Base-by-base conservation (phyloP, 2,113 vertebrate species). In the Stictonetta naevosa region DNA sequence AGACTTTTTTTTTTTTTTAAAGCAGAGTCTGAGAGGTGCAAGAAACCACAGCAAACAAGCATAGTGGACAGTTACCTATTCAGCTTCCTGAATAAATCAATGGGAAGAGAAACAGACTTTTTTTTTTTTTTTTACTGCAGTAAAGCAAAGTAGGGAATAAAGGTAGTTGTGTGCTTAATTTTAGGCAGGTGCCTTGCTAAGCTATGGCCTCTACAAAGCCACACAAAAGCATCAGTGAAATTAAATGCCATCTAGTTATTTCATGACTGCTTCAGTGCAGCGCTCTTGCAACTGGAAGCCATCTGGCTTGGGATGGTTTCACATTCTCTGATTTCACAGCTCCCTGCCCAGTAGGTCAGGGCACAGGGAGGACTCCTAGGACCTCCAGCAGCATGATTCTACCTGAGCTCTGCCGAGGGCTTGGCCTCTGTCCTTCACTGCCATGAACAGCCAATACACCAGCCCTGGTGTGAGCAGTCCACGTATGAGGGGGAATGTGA, bases 141-240 rank as follows among this genome's bases (percentile, higher is more conserved):
- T n/a, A 82, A 86, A 68, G 82, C 53, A 89, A 69, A 83, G 73
- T 52, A 75, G 36, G 26, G 33, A 71, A 93, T 0, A 93, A 90
- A 83, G 18, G 52, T 11, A 71, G 60, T 1, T 79, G 19, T 44
- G 42, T 86, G 36, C 38, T 68, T 88, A 53, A 90, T 50, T 94
- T 96, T 62, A 67, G 86, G 84, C 94, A 96, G 85, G 90, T 96
- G 84, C 78, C 59, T 87, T 66, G 77, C 89, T 89, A 71, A 86
- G 31, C 74, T 72, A 22, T 19, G 31, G 29, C 58, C 66, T 73
- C 71, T 33, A 66, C 52, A 56, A 95, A 91, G 73, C 52, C 50
- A 83, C 53, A 62, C 62, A 84, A 93, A 84, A 6, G 16, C 66
- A 82, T 40, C 74, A 87, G 71, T 66, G 59, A 89, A 95, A 76